Conservation (phyloP, 2,113 vertebrate species). For the Nansenia antarctica region DNA sequence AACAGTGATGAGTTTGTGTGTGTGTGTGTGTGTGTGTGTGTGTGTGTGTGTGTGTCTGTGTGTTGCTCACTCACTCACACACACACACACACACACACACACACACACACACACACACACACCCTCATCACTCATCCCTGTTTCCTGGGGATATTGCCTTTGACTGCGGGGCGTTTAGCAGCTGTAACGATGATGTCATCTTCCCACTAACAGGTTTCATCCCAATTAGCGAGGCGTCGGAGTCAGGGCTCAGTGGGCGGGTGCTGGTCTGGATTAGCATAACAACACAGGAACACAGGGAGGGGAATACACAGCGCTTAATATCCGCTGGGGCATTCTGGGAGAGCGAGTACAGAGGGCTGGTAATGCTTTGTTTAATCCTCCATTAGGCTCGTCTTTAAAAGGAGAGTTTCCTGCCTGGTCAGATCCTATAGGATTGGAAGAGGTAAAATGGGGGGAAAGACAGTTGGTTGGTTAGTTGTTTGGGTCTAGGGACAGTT, state of each 20-base stretch:
- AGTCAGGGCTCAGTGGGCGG: constrained; percentile 44
- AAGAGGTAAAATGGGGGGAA: too few relatives aligned
- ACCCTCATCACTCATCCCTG: not conserved
- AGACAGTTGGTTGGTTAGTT: too few relatives aligned
- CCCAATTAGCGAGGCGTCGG: constrained; percentile 49
- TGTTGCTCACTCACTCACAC: not conserved
- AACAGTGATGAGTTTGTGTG: constrained; percentile 20
- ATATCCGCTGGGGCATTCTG: constrained; percentile 47
- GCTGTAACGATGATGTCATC: constrained; percentile 29
- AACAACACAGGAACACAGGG: constrained; percentile 54
- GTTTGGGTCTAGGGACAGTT: too few relatives aligned
- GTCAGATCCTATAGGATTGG: too few relatives aligned
- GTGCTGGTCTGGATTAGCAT: constrained; percentile 46
- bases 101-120: constrained; percentile 3
- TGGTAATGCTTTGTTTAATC: constrained; percentile 46
- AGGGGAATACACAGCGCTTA: constrained; percentile 42
- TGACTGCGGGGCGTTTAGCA: constrained; percentile 36
- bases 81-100: not conserved
- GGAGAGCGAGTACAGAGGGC: constrained; percentile 32
- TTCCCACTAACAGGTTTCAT: constrained; percentile 44
- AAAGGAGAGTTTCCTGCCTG: too few relatives aligned
- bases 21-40: too few relatives aligned
- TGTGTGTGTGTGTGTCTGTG: too few relatives aligned
- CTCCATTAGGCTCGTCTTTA: too few relatives aligned
- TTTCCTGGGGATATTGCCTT: constrained; percentile 41